Base-by-base conservation (phyloP, 1,140 invertebrate genomes). In the Anastatus disparis region DNA sequence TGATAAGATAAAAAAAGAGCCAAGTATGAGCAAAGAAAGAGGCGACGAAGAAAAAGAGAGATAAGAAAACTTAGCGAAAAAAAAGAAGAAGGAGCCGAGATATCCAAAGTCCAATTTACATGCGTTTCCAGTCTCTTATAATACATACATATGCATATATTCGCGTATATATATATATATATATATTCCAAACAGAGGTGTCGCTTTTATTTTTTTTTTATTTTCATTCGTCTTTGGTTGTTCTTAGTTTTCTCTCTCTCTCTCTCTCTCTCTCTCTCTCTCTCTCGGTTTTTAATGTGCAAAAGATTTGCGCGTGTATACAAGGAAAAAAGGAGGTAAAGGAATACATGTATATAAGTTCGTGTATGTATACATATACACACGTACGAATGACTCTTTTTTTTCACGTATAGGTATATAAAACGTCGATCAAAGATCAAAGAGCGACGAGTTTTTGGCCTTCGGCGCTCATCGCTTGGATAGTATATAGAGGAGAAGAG, bases 1-100 rank as follows among this genome's bases (percentile, higher is more conserved):
- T 26, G 64, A 66, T 66, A 66, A 66, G 64, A 66, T 66, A 55
- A 66, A 65, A 27, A 64, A 65, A n/a, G n/a, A n/a, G n/a, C n/a
- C n/a, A n/a, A 46, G 64, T 65, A 55, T 55, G 13, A 44, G 50
- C 46, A 56, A 56, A 66, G 50, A 59, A 58, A 48, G 44, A 61
- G 26, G n/a, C 24, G 24, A 35, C 13, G 44, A 10, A 59, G 56
- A 35, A 12, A 38, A 48, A 13, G 40, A 38, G 40, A 15, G 20
- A 15, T 15, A 58, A 27, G 38, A 48, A 48, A 20, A 42, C 15
- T n/a, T 13, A 15, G 20, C 55, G 20, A 67, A 66, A 64, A 52
- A 52, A 50, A 31, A 1, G 27, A 59, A n/a, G 53, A n/a, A n/a
- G n/a, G n/a, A n/a, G n/a, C n/a, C n/a, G n/a, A n/a, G n/a, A n/a